Evolutionary conservation across 2,888 invertebrate genomes (phyloP).

Genomic region (Hyposoter didymator): DNA sequence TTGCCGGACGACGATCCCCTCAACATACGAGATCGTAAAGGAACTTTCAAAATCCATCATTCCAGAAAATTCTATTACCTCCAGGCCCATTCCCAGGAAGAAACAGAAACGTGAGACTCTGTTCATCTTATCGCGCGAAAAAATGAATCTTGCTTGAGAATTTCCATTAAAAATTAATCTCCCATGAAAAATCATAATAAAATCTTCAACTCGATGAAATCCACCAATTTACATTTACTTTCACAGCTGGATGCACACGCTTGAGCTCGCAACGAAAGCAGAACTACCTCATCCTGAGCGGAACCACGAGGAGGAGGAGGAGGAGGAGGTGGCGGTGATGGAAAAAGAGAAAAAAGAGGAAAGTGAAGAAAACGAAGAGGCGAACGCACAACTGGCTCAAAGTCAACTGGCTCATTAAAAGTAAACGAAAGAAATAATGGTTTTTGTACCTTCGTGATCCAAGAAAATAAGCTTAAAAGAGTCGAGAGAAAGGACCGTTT

Average conservation of each 20-base stretch:
- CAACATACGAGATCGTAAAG: conserved; percentile 81
- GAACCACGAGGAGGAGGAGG: conserved; percentile 66
- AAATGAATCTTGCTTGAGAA: neutral
- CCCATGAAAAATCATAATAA: neutral
- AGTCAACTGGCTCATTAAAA: conserved; percentile 73
- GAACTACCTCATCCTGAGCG: conserved; percentile 82
- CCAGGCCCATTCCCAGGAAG: conserved; percentile 84
- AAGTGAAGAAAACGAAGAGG: conserved; percentile 68
- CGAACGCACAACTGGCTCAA: conserved; percentile 76
- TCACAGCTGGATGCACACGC: conserved; percentile 84
- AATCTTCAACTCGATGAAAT: neutral
- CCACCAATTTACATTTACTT: neutral
- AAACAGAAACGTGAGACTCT: conserved; percentile 83
- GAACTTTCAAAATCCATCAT: conserved; percentile 84
- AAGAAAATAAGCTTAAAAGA: conserved; percentile 75
- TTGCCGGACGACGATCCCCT: conserved; percentile 81
- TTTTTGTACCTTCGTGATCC: conserved; percentile 73
- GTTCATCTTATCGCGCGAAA: neutral
- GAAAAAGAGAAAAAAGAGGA: conserved; percentile 70
- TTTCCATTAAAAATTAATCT: neutral
- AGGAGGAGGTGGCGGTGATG: conserved; percentile 64
- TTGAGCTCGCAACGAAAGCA: conserved; percentile 84
- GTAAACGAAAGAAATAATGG: conserved; percentile 57
- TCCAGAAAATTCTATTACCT: conserved; percentile 85
- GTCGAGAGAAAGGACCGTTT: neutral